A percentile compares a stretch with the other conserved stretches of the same genome.
Evolutionary conservation across 2,113 vertebrate genomes (phyloP).

Genomic region (Pycnonotus jocosus): DNA sequence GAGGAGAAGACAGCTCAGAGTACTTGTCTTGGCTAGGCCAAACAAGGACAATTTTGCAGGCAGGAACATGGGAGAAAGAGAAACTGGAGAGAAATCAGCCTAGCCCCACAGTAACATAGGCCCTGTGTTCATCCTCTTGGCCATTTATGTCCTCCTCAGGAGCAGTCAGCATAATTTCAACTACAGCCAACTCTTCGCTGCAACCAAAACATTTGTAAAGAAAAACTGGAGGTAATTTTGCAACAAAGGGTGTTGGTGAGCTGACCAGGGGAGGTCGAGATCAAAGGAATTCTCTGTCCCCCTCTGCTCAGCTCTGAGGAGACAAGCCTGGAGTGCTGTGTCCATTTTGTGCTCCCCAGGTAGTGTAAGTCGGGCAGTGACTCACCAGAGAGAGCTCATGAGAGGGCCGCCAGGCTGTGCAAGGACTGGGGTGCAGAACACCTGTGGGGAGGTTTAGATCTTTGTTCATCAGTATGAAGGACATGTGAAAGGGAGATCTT

Average conservation of each 20-base stretch:
- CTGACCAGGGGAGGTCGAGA: rapidly evolving
- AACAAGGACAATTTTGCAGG: background rate
- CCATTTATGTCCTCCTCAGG: background rate
- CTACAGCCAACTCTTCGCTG: background rate
- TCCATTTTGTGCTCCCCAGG: background rate
- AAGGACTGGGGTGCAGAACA: background rate
- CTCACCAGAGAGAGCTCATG: background rate
- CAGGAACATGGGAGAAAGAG: background rate
- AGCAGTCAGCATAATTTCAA: background rate
- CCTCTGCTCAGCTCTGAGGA: background rate
- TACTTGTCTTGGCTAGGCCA: background rate
- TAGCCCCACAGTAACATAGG: background rate
- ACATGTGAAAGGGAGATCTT: background rate
- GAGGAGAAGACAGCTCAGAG: background rate
- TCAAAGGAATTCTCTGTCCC: background rate
- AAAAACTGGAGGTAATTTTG: background rate
- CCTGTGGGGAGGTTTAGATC: background rate
- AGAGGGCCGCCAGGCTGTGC: background rate
- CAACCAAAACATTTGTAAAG: background rate
- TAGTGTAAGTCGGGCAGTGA: background rate
- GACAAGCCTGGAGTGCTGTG: background rate
- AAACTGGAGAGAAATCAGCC: background rate
- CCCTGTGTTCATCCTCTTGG: background rate
- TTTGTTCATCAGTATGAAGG: background rate
- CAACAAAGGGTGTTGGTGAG: background rate